phyloP scores from a whole-genome alignment of 1,140 invertebrate genomes.

The Cyclina sinensis region DNA sequence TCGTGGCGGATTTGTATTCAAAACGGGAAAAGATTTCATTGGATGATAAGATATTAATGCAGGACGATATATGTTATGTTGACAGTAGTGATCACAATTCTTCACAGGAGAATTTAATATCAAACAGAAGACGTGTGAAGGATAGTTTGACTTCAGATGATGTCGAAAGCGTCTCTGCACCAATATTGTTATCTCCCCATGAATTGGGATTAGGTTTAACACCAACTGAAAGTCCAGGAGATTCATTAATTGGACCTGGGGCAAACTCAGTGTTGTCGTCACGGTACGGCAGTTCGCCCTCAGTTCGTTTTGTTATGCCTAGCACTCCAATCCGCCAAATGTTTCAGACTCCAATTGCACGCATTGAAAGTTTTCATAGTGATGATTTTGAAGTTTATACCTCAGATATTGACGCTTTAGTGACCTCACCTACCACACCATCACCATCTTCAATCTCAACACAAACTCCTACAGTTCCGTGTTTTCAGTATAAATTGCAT shows the following conservation, averaged over 20 bases:
- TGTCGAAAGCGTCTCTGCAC: conserved; percentile 59
- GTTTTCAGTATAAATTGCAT: conserved; percentile 83
- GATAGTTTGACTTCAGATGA: conserved; percentile 69
- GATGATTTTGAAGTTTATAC: conserved; percentile 83
- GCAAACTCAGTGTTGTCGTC: conserved; percentile 39
- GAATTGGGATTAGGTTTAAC: conserved; percentile 53
- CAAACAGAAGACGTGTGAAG: conserved; percentile 60
- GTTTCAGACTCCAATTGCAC: conserved; percentile 81
- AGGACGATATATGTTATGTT: conserved; percentile 49
- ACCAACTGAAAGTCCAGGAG: conserved; percentile 35
- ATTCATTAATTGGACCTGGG: conserved; percentile 46
- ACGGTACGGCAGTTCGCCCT: conserved; percentile 53
- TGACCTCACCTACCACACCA: conserved; percentile 69
- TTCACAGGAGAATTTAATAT: conserved; percentile 63
- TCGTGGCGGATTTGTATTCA: conserved; percentile 60
- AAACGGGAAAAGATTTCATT: conserved; percentile 64
- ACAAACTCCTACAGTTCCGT: conserved; percentile 82
- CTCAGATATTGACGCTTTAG: conserved; percentile 73
- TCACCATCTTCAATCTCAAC: conserved; percentile 76
- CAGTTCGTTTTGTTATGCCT: conserved; percentile 75
- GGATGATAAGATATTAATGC: conserved; percentile 61
- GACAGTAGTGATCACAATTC: conserved; percentile 67
- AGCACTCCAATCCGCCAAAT: conserved; percentile 82
- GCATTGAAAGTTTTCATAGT: conserved; percentile 85
- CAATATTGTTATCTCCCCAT: conserved; percentile 62